Base-by-base conservation (phyloP, 2,113 vertebrate genomes). In the Recurvirostra avosetta region DNA sequence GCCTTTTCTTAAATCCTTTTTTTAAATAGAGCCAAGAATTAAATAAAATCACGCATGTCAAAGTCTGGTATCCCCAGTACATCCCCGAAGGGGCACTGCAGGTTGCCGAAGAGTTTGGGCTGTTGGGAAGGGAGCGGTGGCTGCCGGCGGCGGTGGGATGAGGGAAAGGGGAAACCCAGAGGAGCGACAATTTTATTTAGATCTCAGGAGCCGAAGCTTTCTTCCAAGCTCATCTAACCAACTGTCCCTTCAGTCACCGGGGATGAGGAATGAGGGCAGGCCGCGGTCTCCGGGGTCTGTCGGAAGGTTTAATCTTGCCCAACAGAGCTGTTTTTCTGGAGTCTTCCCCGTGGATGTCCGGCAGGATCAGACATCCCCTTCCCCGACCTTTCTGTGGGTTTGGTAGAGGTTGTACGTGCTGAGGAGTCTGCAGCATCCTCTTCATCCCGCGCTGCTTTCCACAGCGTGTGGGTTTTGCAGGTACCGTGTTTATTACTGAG, bases 401-500 rank as follows among this genome's bases (percentile, higher is more conserved):
- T 36, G 29, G 17, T 15, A 6, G 32, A 43, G 71, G 15, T 8
- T 13, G 15, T 30, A 34, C 0, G 0, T 8, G 23, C 23, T 0
- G 1, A 36, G 32, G 55, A 68, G 23, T 1, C 3, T 8, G 34
- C 30, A 29, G 40, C 32, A 13, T 66, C 70, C 6, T 19, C 41
- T 13, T 43, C 32, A 12, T 72, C 52, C 25, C 19, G 14, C 4
- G 1, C 58, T 4, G 6, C 32, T 66, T 75, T 32, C 58, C 47
- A 1, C 12, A 4, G 43, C 10, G 0, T 1, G 10, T 20, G 23
- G 14, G 2, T n/a, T 72, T 73, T 62, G 63, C 52, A 89, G 52
- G 58, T 67, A 15, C 15, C 0, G 1, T 58, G 47, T 45, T 72
- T 58, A 34, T 49, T 61, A 29, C 40, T 53, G 61, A 70, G 34